Conservation (phyloP, 2,888 invertebrate genomes). For the Drosophila ochracea region DNA sequence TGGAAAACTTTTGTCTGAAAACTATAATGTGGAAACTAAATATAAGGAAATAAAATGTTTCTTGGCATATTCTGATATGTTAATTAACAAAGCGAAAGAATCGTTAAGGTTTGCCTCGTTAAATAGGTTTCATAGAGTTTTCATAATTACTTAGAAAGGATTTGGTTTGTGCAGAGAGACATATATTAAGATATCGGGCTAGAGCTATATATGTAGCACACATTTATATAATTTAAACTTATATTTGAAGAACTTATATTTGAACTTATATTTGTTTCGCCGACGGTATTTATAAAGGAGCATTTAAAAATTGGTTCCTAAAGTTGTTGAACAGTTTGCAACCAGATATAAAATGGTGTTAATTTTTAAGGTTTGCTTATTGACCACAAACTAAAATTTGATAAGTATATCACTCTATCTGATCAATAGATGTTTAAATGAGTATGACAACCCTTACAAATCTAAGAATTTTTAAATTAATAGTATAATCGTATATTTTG, state of each 20-base stretch:
- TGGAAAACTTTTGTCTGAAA: conserved; percentile 24
- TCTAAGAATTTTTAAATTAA: background rate
- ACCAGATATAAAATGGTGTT: background rate
- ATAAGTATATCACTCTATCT: background rate
- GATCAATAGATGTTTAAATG: background rate
- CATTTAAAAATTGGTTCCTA: background rate
- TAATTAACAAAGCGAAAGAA: background rate
- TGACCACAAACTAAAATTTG: background rate
- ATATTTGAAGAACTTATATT: background rate
- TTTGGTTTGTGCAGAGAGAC: background rate
- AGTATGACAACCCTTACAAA: background rate
- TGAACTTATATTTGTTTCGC: background rate
- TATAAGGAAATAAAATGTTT: background rate
- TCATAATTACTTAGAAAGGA: background rate
- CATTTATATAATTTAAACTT: background rate
- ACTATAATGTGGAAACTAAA: background rate
- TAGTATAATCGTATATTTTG: background rate
- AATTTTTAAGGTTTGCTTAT: too few relatives aligned
- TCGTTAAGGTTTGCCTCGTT: background rate
- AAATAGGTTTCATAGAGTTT: background rate
- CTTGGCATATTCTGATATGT: background rate
- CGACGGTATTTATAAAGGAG: background rate
- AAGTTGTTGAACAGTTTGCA: background rate
- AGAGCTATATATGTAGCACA: background rate
- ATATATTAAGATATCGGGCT: background rate